Base-by-base conservation (phyloP, 2,888 invertebrate genomes). In the Isoperla grammatica region DNA sequence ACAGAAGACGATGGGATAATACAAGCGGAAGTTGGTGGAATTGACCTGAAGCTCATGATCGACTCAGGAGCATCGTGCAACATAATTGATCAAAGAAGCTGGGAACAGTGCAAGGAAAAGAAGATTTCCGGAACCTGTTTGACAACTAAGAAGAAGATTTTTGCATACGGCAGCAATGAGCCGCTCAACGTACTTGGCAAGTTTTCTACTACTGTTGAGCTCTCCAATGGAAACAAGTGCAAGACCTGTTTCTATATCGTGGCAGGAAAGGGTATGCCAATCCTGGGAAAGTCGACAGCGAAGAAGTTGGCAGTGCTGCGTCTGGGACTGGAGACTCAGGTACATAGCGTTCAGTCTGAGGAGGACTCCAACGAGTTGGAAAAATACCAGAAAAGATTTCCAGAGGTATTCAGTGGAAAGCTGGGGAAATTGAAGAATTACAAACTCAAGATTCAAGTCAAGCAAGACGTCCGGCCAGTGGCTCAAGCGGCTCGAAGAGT, bases 41-140 rank as follows among this genome's bases (percentile, higher is more conserved):
- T 61, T 29, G 17, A 11, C 5, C n/a, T 40, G 8, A 23, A 49
- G 11, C 13, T 58, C 13, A 11, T 61, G 35, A 50, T 61, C 20
- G 61, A 57, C 40, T 61, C 57, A 22, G 61, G 61, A 11, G 40
- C 57, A 12, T 13, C 42, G 2, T 57, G 50, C n/a, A 61, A 57
- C 49, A 49, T 61, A 19, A 39, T 61, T 1, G 61, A 50, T 17
- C 4, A 29, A 20, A 2, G 11, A 9, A 50, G 49, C 12, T 61
- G 61, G 61, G 13, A 39, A 40, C 9, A 5, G 17, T 46, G 29
- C 11, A 61, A 61, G 20, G 15, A 22, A 23, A 48, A 45, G 13
- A 37, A 54, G 12, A 45, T 59, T 3, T 9, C n/a, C 4, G 37
- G 29, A 29, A 29, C 29, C 29, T 29, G 29, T 43, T 42, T 12